Conservation (phyloP, 2,888 invertebrate species). For the Sthenelais limicola region DNA sequence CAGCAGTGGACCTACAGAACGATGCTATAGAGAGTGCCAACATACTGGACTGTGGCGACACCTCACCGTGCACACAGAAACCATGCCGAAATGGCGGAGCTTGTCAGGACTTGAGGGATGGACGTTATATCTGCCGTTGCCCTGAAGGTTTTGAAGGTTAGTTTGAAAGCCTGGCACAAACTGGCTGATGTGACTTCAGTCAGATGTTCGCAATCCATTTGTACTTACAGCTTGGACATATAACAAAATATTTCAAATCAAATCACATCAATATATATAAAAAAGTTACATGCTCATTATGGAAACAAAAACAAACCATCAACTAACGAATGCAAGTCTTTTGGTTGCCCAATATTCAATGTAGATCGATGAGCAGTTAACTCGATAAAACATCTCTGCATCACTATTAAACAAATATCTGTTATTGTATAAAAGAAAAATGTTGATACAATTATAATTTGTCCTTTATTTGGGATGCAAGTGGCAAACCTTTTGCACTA, state of each 20-base stretch:
- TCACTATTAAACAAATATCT: no score
- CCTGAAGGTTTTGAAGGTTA: conserved; percentile 31
- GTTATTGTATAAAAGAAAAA: no score
- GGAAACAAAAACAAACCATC: no score
- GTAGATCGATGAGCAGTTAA: no score
- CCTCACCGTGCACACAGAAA: conserved; percentile 73
- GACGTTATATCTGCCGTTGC: conserved; percentile 33
- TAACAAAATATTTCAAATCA: background rate
- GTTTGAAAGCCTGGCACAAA: background rate
- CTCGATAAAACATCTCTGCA: no score
- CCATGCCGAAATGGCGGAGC: conserved; percentile 81
- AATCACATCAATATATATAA: background rate
- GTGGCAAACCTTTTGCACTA: no score
- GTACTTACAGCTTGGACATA: no score
- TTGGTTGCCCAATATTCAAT: no score
- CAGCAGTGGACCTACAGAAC: conserved; percentile 80
- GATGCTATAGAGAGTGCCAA: conserved; percentile 84
- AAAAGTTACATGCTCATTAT: no score
- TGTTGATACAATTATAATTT: no score
- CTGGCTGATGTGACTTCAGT: background rate
- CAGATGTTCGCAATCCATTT: background rate
- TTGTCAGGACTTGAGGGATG: conserved; percentile 75
- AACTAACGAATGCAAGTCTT: no score
- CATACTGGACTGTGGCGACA: conserved; percentile 81
- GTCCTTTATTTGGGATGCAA: no score